Percentiles rank a stretch among this genome's conserved stretches.
phyloP scores from a whole-genome alignment of 2,797 vertebrate genomes.

The Gallirallus australis region DNA sequence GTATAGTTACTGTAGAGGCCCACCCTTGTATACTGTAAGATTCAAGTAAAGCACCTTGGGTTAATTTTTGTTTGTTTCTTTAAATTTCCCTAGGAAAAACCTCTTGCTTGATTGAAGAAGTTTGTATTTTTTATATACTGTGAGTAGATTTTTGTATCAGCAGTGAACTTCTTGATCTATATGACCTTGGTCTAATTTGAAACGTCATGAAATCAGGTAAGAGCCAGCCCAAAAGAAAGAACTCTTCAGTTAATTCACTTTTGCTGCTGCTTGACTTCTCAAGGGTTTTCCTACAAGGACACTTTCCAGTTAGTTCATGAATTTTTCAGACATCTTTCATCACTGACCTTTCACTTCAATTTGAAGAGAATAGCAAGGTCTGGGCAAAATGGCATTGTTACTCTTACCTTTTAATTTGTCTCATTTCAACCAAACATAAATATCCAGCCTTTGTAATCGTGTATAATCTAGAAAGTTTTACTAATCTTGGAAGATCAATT shows the following conservation, averaged over 20 bases:
- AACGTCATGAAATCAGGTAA: not conserved
- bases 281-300: not conserved
- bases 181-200: not conserved
- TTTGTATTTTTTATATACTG: not conserved
- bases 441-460: not conserved
- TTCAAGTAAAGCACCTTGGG: not conserved
- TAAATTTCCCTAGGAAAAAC: not conserved
- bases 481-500: not conserved
- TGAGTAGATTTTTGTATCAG: not conserved
- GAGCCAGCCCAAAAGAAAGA: not conserved
- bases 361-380: not conserved
- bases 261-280: not conserved
- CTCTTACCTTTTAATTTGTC: slow-evolving; percentile 1
- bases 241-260: slow-evolving; percentile 3
- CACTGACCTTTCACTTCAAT: slow-evolving; percentile 41
- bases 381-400: not conserved
- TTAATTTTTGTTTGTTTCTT: not conserved
- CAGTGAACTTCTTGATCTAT: not conserved
- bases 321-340: slow-evolving; percentile 44
- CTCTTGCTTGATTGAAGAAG: not conserved
- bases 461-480: not conserved
- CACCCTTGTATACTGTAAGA: not conserved
- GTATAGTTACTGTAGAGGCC: not conserved
- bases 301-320: not conserved
- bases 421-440: not conserved